Evolutionary conservation across 2,888 invertebrate genomes (phyloP), one percentile per base, ranked within the genome.

Genomic region (Entomobrya proxima): DNA sequence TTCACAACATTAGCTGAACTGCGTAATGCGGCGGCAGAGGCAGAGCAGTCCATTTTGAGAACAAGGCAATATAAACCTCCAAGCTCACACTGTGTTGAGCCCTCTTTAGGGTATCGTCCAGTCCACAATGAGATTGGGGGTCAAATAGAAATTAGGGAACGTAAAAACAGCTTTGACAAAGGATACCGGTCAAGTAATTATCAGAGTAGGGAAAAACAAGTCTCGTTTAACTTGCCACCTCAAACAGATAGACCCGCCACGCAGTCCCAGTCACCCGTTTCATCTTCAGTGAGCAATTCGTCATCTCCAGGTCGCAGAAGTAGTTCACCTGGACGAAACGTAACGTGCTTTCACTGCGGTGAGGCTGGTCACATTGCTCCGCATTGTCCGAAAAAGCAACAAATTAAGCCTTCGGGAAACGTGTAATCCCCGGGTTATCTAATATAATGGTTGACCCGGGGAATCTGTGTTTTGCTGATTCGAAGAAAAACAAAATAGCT

Each of bases 31-130:
- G 78, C 78, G 0, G n/a, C 64, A 18, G 78, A 78, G 7, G 78
- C 78, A 32, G 78, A 78, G 18, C 18, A 32, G 21, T 44, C 67
- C 0, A 11, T 78, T 0, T 67, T 64, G 7, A 27, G 78, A 15
- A 24, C 32, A 35, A 2, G 78, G 7, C 21, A 64, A 0, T 64
- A 78, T 21, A 6, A 18, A n/a, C 78, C 64, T 1, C 78, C 78
- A 18, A 37, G 37, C 13, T n/a, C n/a, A 0, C n/a, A 61, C 15
- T 64, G 37, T 3, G 11, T 78, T 7, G 78, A 78, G 30, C 78
- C 78, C 44, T 40, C 78, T 4, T 40, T 61, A 40, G 61, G 44
- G 11, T 78, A 78, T 21, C n/a, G 44, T 0, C 76, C 76, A 58
- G 11, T 18, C n/a, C n/a, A n/a, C n/a, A n/a, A n/a, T n/a, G n/a